These are phyloP conservation scores for Diabrotica balteata DNA, from an alignment of 2,888 invertebrate species.

Conservation along the genomic window DNA sequence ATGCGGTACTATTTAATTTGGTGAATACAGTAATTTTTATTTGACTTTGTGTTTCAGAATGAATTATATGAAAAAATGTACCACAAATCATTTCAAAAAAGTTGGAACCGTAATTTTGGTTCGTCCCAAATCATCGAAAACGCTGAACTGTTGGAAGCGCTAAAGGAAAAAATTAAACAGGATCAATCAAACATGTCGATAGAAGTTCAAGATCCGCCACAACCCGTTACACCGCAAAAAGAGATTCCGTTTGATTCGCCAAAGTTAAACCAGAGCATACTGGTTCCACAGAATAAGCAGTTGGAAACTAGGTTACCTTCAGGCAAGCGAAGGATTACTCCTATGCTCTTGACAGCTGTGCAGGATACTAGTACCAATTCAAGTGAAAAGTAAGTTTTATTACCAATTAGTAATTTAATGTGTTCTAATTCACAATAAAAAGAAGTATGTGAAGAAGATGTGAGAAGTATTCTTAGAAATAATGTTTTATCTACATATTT, in stretches of 20 bases:
- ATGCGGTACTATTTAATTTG: no score
- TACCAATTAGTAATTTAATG: no score
- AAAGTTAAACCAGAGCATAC: slow-evolving; percentile 53
- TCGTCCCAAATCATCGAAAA: slow-evolving; percentile 73
- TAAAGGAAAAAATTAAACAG: slow-evolving; percentile 65
- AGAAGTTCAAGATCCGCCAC: slow-evolving; percentile 29
- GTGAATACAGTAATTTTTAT: background rate
- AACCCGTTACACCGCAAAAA: slow-evolving; percentile 41
- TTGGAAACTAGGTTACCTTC: slow-evolving; percentile 94
- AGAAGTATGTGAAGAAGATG: no score
- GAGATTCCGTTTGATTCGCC: slow-evolving; percentile 47
- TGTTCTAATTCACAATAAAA: background rate
- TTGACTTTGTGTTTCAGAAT: slow-evolving; percentile 64
- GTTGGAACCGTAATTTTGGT: slow-evolving; percentile 59
- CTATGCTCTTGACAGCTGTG: slow-evolving; percentile 77
- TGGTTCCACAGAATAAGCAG: slow-evolving; percentile 84
- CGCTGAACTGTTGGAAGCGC: slow-evolving; percentile 67
- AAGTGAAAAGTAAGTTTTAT: slow-evolving; percentile 29
- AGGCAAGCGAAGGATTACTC: slow-evolving; percentile 94
- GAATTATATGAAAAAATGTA: slow-evolving; percentile 85
- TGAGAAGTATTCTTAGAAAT: no score
- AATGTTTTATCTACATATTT: no score
- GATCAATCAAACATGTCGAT: slow-evolving; percentile 41
- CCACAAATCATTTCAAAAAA: slow-evolving; percentile 75
- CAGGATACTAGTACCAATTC: slow-evolving; percentile 29